Conservation (phyloP, 2,113 vertebrate genomes). For the Rafetus swinhoei region DNA sequence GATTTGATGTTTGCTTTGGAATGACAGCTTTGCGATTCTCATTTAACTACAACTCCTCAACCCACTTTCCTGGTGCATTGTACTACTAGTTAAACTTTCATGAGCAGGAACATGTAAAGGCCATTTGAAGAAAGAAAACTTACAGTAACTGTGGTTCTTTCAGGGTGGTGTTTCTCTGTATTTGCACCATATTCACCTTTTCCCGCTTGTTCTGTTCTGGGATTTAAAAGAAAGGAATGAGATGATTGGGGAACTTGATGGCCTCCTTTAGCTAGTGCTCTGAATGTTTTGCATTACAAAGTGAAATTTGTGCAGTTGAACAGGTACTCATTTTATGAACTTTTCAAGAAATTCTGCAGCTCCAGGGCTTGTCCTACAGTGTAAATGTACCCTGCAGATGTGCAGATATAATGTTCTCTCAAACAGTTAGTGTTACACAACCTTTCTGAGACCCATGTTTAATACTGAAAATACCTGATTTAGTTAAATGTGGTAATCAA, state of each 20-base stretch:
- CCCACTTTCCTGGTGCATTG: not conserved
- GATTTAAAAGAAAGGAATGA: not conserved
- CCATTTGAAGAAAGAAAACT: not conserved
- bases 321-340: not conserved
- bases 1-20: not conserved
- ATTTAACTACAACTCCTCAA: not conserved
- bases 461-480: not conserved
- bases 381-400: not conserved
- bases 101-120: not conserved
- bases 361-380: not conserved
- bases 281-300: not conserved
- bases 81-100: not conserved
- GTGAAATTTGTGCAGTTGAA: not conserved
- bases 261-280: accelerated
- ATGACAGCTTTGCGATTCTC: not conserved
- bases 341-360: not conserved
- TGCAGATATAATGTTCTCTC: not conserved
- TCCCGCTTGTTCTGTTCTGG: not conserved
- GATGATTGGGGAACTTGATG: not conserved
- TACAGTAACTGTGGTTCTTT: not conserved
- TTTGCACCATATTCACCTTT: not conserved
- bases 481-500: slow-evolving; percentile 25
- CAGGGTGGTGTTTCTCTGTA: not conserved
- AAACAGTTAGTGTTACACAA: not conserved
- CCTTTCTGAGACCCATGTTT: not conserved